These are phyloP conservation scores for Numida meleagris DNA, from an alignment of 2,113 vertebrate species.

Conservation along the genomic window DNA sequence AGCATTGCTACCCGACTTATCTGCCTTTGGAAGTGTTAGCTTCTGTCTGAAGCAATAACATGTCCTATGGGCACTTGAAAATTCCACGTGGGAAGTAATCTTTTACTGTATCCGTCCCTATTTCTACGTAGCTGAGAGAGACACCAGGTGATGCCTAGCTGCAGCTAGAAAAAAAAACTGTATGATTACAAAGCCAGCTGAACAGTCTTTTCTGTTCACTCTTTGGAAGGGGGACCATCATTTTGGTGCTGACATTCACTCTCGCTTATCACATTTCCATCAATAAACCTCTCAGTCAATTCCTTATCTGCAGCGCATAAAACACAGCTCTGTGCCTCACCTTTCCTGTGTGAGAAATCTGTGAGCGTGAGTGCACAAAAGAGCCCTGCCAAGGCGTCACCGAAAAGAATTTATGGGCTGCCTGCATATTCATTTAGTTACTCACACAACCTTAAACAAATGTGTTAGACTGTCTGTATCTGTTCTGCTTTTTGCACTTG, in stretches of 20 bases:
- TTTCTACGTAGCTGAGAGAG: not conserved
- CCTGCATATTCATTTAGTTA: not conserved
- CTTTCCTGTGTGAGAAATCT: not conserved
- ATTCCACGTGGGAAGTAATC: not conserved
- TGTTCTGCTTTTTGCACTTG: not conserved
- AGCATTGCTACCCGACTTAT: not conserved
- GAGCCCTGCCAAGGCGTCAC: not conserved
- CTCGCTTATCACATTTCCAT: not conserved
- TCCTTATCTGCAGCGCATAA: not conserved
- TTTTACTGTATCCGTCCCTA: not conserved
- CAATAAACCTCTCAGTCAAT: not conserved
- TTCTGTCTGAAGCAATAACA: not conserved
- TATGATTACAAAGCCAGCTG: not conserved
- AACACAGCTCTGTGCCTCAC: not conserved
- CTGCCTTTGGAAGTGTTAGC: not conserved
- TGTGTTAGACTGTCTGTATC: not conserved
- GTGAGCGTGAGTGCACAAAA: not conserved
- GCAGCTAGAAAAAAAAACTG: not conserved
- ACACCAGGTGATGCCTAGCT: not conserved
- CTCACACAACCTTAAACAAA: not conserved
- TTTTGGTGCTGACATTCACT: not conserved
- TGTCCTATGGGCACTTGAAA: not conserved
- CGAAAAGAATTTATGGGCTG: not conserved
- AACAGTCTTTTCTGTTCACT: not conserved
- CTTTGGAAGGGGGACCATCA: not conserved